Percentiles rank a stretch among this genome's conserved stretches.
Conservation (phyloP, 2,113 vertebrate species). For the Rafetus swinhoei region DNA sequence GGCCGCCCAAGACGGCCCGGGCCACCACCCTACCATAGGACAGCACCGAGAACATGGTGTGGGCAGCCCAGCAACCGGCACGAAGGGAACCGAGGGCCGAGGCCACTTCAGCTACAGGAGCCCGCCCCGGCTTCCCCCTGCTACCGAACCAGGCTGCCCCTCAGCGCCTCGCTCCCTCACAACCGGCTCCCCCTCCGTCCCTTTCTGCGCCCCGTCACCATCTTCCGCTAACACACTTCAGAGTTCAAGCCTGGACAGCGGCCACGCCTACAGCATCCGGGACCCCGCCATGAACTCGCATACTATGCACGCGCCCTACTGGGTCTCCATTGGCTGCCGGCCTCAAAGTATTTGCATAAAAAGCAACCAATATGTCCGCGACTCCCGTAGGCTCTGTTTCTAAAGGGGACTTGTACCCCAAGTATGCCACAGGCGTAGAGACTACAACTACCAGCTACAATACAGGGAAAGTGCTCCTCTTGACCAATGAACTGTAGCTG, state of each 20-base stretch:
- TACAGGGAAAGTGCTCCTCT: no score
- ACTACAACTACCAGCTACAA: neutral
- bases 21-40: constrained; percentile 97
- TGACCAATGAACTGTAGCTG: no score
- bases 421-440: neutral
- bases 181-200: neutral
- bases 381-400: neutral
- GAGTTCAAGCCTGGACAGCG: neutral
- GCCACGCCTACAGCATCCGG: neutral
- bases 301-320: fast-evolving
- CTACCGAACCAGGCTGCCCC: constrained; percentile 38
- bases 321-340: neutral
- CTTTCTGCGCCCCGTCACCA: constrained; percentile 59
- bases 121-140: neutral
- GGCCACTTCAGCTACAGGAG: constrained; percentile 37
- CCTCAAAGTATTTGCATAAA: constrained; percentile 40
- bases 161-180: no score
- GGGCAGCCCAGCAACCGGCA: constrained; percentile 71
- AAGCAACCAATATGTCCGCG: neutral
- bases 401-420: neutral
- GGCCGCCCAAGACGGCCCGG: constrained; percentile 96
- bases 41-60: constrained; percentile 96
- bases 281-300: neutral
- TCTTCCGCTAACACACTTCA: constrained; percentile 56
- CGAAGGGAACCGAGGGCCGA: constrained; percentile 54